phyloP scores from a whole-genome alignment of 2,888 invertebrate genomes.

The Eupithecia subumbrata region DNA sequence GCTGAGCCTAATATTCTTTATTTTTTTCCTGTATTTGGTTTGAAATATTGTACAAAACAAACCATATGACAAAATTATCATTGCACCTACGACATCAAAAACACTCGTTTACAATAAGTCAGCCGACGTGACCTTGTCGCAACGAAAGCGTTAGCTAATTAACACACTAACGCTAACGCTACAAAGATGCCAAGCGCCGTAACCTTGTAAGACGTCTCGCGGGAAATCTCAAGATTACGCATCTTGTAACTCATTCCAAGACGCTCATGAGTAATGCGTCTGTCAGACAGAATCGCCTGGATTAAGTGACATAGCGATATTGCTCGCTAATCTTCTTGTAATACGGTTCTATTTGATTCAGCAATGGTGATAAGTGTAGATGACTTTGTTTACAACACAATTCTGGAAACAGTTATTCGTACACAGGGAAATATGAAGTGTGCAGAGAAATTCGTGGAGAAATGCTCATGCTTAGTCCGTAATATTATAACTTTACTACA shows the following conservation, averaged over 20 bases:
- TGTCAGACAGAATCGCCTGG: slow-evolving; percentile 22
- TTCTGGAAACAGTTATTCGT: not conserved
- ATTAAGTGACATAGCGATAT: slow-evolving; percentile 27
- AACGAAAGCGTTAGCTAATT: slow-evolving; percentile 10
- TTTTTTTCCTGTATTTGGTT: too few relatives aligned
- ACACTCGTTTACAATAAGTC: not conserved
- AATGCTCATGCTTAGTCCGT: not conserved
- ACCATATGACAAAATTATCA: not conserved
- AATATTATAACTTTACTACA: too few relatives aligned
- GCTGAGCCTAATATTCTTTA: not conserved
- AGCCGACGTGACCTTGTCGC: slow-evolving; percentile 7
- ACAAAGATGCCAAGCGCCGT: slow-evolving; percentile 23
- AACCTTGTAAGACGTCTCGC: slow-evolving; percentile 27
- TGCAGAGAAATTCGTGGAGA: not conserved
- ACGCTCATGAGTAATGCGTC: slow-evolving; percentile 29
- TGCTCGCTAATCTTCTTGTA: slow-evolving; percentile 17
- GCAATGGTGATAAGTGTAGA: not conserved
- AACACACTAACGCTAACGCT: slow-evolving; percentile 15
- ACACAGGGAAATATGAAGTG: not conserved
- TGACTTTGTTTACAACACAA: not conserved
- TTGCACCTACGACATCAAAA: not conserved
- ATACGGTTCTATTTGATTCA: slow-evolving; percentile 14
- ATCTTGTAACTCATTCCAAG: slow-evolving; percentile 28
- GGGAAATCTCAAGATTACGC: slow-evolving; percentile 33
- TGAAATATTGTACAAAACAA: not conserved